A percentile compares a stretch with the other conserved stretches of the same genome.
These are phyloP conservation scores for Nomada goodeniana DNA, from an alignment of 2,888 invertebrate genomes.

Conservation along the genomic window DNA sequence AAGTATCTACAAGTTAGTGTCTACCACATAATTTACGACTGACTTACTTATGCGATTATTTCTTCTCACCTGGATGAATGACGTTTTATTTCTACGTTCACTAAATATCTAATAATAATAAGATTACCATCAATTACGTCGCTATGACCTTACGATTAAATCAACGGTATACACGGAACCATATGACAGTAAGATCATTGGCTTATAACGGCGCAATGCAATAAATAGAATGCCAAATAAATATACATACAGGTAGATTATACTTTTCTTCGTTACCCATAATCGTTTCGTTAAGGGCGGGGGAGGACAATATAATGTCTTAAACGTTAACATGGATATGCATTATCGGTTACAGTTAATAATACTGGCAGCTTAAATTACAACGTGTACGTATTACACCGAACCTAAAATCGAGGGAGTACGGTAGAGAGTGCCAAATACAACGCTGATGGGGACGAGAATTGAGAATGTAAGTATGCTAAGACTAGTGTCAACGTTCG, in stretches of 20 bases:
- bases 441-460: not conserved
- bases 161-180: conserved; percentile 67
- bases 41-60: conserved; percentile 27
- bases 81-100: conserved; percentile 55
- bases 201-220: conserved; percentile 65
- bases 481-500: conserved; percentile 25
- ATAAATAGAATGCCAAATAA: conserved; percentile 75
- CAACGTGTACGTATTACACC: conserved; percentile 62
- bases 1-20: conserved; percentile 81
- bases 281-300: conserved; percentile 62
- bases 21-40: conserved; percentile 72
- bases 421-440: conserved; percentile 49
- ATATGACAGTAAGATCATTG: conserved; percentile 55
- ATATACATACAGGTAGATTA: conserved; percentile 72
- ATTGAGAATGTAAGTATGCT: conserved; percentile 25
- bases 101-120: conserved; percentile 58
- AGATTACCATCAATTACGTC: conserved; percentile 71
- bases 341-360: conserved; percentile 82
- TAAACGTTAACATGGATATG: conserved; percentile 80
- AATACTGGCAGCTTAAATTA: conserved; percentile 80
- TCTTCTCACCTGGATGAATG: conserved; percentile 35
- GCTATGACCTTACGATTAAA: conserved; percentile 74
- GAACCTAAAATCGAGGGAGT: conserved; percentile 54
- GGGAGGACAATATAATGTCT: conserved; percentile 75
- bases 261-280: conserved; percentile 59